Base-by-base conservation (phyloP, 2,113 vertebrate species). In the Nannospalax galili region DNA sequence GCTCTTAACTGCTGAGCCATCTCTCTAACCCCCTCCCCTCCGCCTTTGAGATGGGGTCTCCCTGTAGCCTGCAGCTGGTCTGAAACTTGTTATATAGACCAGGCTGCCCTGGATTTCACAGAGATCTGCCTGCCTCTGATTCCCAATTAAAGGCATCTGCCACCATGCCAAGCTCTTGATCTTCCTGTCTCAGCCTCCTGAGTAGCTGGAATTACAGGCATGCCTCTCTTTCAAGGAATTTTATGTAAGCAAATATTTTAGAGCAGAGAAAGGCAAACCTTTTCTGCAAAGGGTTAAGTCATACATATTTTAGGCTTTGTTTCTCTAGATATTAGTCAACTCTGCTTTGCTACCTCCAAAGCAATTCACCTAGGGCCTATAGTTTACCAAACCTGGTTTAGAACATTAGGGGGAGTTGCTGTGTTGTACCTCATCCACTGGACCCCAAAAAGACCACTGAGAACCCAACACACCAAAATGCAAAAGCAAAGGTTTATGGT, bases 231-330 rank as follows among this genome's bases (percentile, higher is more conserved):
- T 96, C 37, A 89, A 95, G 56, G 45, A n/a, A 85, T 91, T 88
- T 92, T 93, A 91, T 80, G 72, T 93, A 84, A 91, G n/a, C 35
- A 92, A 67, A 87, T 94, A 52, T 84, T 84, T 95, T 95, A 94
- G 73, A 96, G 20, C 16, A 75, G 15, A 30, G 26, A 17, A 42
- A 37, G 58, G n/a, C 19, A 89, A n/a, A 82, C 9, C 28, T 87
- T 81, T 96, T 72, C 69, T 92, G 19, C 48, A 69, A 90, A 92
- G 52, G 32, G 7, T 2, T 72, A 56, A 4, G 22, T 79, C 35
- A n/a, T 89, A 88, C 40, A 60, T 90, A 72, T 78, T 95, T 84
- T 92, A 87, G 48, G 48, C 37, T 65, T 91, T 94, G 28, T 84
- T 16, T 45, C 37, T 91, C 16, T 85, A 42, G 56, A 17, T 48